Evolutionary conservation across 2,797 vertebrate genomes (phyloP).

Genomic region (Pelodytes ibericus): DNA sequence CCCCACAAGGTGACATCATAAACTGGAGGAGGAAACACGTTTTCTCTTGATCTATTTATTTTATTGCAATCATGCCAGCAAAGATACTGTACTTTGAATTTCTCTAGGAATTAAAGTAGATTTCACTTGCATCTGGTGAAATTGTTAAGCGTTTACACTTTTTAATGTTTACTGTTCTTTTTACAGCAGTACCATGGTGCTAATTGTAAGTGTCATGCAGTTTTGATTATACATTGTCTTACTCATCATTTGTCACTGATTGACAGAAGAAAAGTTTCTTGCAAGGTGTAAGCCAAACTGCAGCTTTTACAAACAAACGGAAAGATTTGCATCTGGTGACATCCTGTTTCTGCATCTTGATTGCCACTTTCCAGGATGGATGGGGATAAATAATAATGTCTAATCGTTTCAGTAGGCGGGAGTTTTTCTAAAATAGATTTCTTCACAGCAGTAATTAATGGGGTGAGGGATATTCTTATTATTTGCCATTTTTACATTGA

Average conservation of each 20-base stretch:
- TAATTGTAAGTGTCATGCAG: not conserved
- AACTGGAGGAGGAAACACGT: too few species aligned
- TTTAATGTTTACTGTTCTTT: not conserved
- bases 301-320: slow-evolving; percentile 11
- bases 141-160: not conserved
- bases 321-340: slow-evolving; percentile 21
- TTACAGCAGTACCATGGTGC: not conserved
- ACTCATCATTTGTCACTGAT: slow-evolving; percentile 20
- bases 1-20: too few species aligned
- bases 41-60: too few species aligned
- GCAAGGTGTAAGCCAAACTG: not conserved
- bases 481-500: not conserved
- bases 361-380: slow-evolving; percentile 8
- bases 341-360: slow-evolving; percentile 28
- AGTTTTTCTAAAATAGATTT: slow-evolving; percentile 10
- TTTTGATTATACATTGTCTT: slow-evolving; percentile 27
- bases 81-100: not conserved
- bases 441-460: slow-evolving; percentile 15
- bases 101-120: not conserved
- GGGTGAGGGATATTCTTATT: not conserved
- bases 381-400: slow-evolving; percentile 17
- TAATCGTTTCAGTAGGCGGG: slow-evolving; percentile 16
- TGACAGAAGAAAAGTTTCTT: slow-evolving; percentile 1
- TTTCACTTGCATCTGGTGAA: not conserved
- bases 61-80: too few species aligned